Conservation (phyloP, 2,113 vertebrate species). For the Sphaerodactylus townsendi region DNA sequence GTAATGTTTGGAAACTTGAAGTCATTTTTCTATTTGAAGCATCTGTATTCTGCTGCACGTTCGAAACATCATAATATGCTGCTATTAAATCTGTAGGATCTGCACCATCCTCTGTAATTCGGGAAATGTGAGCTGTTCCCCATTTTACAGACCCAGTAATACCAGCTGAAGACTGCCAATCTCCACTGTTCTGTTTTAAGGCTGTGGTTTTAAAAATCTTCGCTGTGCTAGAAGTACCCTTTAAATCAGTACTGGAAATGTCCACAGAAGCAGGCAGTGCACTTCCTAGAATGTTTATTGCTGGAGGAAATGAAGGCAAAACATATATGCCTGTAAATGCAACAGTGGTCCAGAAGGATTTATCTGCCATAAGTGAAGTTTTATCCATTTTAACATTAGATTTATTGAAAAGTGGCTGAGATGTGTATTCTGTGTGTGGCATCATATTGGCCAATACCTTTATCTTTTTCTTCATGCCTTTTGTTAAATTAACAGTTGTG, state of each 20-base stretch:
- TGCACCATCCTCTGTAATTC: conserved; percentile 42
- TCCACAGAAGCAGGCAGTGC: neutral
- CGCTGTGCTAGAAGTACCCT: conserved; percentile 36
- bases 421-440: conserved; percentile 10
- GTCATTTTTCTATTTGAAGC: conserved; percentile 29
- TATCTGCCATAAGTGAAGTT: neutral
- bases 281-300: neutral
- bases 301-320: neutral
- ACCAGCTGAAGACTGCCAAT: conserved; percentile 26
- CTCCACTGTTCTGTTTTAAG: conserved; percentile 38
- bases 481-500: neutral
- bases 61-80: conserved; percentile 6
- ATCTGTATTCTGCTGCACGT: conserved; percentile 41
- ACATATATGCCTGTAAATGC: neutral
- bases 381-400: conserved; percentile 27
- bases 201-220: conserved; percentile 13
- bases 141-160: conserved; percentile 27
- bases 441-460: neutral
- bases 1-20: conserved; percentile 29
- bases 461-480: conserved; percentile 13
- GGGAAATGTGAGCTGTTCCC: neutral
- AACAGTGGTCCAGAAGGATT: neutral
- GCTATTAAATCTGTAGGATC: conserved; percentile 39
- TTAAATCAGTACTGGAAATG: neutral
- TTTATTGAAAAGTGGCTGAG: conserved; percentile 13